Evolutionary conservation across 30 jellyfish, hydroid and myxozoan genomes (phyloP).

Genomic region (Aurelia aurita): DNA sequence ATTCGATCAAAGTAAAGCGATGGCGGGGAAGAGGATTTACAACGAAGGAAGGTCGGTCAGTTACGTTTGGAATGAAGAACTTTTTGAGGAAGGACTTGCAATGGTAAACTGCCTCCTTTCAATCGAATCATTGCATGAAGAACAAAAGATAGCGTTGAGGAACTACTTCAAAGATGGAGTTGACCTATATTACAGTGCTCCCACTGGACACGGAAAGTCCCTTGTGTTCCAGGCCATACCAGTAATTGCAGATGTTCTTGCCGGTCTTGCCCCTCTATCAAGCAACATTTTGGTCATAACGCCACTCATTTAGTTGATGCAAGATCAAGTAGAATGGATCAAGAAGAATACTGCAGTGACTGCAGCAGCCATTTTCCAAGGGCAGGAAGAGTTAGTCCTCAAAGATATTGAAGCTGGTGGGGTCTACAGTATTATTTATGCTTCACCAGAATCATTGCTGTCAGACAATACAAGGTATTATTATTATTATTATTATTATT

Average conservation of each 20-base stretch:
- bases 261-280: constrained; percentile 8
- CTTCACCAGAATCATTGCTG: constrained; percentile 24
- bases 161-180: constrained; percentile 4
- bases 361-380: constrained; percentile 29
- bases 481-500: no score
- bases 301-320: constrained; percentile 13
- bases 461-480: no score
- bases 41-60: constrained; percentile 4
- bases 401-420: constrained; percentile 21
- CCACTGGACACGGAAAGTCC: constrained; percentile 30
- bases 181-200: constrained; percentile 14
- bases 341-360: constrained; percentile 3
- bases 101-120: neutral
- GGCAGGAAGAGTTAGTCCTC: constrained; percentile 26
- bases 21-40: neutral
- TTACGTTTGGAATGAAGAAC: constrained; percentile 34
- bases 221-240: constrained; percentile 27
- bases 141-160: neutral
- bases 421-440: constrained; percentile 22
- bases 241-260: constrained; percentile 23
- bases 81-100: constrained; percentile 15
- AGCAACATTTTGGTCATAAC: constrained; percentile 12
- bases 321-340: constrained; percentile 3
- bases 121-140: constrained; percentile 1
- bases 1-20: no score